Conservation (phyloP, 1,140 invertebrate species). For the Eupristina koningsbergeri region DNA sequence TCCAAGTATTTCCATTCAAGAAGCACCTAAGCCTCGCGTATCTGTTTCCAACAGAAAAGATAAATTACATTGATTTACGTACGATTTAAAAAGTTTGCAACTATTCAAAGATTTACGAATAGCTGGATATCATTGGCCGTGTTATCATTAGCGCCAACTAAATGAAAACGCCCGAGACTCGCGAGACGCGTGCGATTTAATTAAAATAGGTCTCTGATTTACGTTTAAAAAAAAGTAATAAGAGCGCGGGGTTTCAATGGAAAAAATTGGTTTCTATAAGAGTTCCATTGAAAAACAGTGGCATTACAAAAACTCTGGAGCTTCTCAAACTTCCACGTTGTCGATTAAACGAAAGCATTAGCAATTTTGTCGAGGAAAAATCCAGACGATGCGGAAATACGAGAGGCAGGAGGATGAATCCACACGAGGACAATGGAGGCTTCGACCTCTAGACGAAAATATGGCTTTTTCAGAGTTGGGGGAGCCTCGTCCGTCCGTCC, state of each 20-base stretch:
- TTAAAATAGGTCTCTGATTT: background rate
- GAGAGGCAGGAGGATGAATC: background rate
- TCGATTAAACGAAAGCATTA: constrained; percentile 39
- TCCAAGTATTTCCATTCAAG: too few species aligned
- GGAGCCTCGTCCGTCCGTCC: too few species aligned
- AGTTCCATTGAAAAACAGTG: background rate
- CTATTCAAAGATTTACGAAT: too few species aligned
- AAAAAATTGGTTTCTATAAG: background rate
- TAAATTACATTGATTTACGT: too few species aligned
- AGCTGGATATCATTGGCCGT: too few species aligned
- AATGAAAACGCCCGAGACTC: too few species aligned
- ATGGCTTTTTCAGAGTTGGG: constrained; percentile 9
- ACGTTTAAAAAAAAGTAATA: background rate
- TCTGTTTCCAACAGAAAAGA: too few species aligned
- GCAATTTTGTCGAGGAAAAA: constrained; percentile 13
- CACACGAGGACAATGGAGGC: constrained; percentile 16
- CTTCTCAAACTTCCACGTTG: background rate
- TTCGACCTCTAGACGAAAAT: constrained; percentile 26
- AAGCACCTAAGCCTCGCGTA: too few species aligned
- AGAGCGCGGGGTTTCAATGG: background rate
- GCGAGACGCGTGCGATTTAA: background rate
- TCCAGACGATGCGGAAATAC: background rate
- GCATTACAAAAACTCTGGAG: background rate
- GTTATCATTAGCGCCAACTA: too few species aligned
- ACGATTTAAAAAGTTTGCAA: too few species aligned